phyloP scores from a whole-genome alignment of 2,797 vertebrate genomes.

The Myotis planiceps region DNA sequence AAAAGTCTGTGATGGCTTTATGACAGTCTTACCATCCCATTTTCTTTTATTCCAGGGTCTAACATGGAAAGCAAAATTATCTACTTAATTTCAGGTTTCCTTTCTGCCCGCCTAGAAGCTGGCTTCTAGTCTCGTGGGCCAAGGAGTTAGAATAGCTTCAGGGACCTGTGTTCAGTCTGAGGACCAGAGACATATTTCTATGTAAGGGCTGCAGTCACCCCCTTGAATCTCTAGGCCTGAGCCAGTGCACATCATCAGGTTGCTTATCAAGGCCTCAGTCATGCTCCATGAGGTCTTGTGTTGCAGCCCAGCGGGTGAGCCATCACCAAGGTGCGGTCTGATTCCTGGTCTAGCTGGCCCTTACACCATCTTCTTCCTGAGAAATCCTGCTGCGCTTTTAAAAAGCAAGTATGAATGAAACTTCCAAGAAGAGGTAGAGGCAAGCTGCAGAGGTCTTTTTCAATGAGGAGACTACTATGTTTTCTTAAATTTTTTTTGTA shows the following conservation, averaged over 20 bases:
- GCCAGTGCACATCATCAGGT: background rate
- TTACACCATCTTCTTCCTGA: background rate
- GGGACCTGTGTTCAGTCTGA: background rate
- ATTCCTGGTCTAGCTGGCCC: background rate
- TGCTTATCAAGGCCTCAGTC: background rate
- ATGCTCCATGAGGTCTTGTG: background rate
- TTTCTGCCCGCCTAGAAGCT: background rate
- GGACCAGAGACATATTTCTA: background rate
- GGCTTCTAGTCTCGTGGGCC: background rate
- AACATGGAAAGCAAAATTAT: background rate
- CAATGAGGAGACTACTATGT: background rate
- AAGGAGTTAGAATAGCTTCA: background rate
- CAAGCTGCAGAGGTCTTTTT: background rate
- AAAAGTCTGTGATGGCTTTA: constrained; percentile 23
- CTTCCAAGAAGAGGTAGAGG: background rate
- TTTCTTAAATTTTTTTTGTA: background rate
- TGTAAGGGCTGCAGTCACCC: background rate
- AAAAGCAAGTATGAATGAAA: background rate
- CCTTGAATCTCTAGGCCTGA: background rate
- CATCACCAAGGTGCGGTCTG: background rate
- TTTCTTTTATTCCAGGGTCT: constrained; percentile 56
- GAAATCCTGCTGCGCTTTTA: background rate
- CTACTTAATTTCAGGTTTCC: constrained; percentile 28
- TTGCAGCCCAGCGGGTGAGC: background rate
- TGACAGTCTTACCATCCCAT: background rate